Percentiles rank a stretch among this genome's conserved stretches.
These are phyloP conservation scores for Smutsia temminckii DNA, from an alignment of 2,797 vertebrate genomes.

Conservation along the genomic window DNA sequence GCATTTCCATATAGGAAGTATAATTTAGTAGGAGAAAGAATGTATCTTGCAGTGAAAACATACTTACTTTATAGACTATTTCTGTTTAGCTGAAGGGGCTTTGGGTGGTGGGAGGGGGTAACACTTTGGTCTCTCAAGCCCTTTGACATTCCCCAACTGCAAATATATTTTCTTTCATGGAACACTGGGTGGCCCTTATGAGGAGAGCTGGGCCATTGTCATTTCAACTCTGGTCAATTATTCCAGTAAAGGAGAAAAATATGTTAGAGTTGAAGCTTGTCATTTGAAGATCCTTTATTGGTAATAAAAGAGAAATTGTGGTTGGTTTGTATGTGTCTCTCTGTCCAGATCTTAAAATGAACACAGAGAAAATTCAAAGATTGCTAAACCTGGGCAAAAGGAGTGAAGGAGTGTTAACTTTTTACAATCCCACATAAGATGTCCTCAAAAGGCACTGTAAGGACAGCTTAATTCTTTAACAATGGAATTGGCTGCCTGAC, in stretches of 20 bases:
- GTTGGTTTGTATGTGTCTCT: background rate
- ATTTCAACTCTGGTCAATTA: background rate
- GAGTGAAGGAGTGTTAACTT: background rate
- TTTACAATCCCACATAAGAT: background rate
- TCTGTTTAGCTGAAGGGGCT: background rate
- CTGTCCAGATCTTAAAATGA: background rate
- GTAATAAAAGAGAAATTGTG: background rate
- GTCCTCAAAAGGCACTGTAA: background rate
- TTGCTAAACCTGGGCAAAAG: background rate
- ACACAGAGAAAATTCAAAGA: background rate
- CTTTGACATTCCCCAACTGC: background rate
- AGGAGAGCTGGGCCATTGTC: background rate
- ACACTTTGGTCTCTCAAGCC: background rate
- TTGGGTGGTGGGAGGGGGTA: background rate
- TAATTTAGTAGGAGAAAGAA: background rate
- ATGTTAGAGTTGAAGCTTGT: background rate
- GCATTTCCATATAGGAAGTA: background rate
- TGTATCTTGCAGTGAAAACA: background rate
- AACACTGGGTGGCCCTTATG: background rate
- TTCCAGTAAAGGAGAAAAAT: background rate
- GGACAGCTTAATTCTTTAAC: background rate
- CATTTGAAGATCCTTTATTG: background rate
- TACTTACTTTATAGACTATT: background rate
- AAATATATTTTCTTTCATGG: slow-evolving; percentile 12
- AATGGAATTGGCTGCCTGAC: background rate